Conservation (phyloP, 2,888 invertebrate species). For the Tuta absoluta region DNA sequence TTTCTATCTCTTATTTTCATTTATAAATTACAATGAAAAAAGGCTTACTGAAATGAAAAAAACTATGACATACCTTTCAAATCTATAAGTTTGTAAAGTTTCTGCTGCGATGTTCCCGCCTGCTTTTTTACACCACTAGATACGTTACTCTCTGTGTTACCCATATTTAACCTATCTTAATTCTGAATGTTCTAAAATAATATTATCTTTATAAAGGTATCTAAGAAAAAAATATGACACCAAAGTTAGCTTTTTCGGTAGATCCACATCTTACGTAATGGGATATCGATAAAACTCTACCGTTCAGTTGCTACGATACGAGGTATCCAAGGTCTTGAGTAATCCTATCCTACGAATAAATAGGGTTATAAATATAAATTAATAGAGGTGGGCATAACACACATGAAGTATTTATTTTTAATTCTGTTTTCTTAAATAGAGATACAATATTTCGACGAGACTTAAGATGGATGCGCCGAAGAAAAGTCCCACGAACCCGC, state of each 20-base stretch:
- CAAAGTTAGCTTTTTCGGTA: not conserved
- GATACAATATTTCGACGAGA: slow-evolving; percentile 82
- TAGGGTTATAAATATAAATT: not conserved
- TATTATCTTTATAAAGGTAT: not conserved
- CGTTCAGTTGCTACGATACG: slow-evolving; percentile 38
- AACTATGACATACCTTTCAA: slow-evolving; percentile 86
- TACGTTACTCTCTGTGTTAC: slow-evolving; percentile 93
- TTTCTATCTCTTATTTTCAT: too few species aligned
- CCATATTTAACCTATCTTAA: slow-evolving; percentile 74
- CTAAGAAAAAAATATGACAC: not conserved
- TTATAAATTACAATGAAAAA: too few species aligned
- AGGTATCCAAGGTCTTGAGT: not conserved
- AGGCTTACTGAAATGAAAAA: too few species aligned
- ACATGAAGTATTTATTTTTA: not conserved
- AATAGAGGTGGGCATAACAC: not conserved
- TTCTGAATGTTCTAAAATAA: not conserved
- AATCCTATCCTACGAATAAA: too few species aligned
- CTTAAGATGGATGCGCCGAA: slow-evolving; percentile 83
- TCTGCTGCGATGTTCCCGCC: slow-evolving; percentile 91
- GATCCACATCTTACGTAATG: not conserved
- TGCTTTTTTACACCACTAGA: slow-evolving; percentile 98
- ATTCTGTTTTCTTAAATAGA: slow-evolving; percentile 44
- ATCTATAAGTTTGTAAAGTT: slow-evolving; percentile 93
- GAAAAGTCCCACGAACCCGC: slow-evolving; percentile 82
- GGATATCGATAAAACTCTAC: slow-evolving; percentile 40